phyloP scores from a whole-genome alignment of 2,888 invertebrate species.

The Ophraella communa region DNA sequence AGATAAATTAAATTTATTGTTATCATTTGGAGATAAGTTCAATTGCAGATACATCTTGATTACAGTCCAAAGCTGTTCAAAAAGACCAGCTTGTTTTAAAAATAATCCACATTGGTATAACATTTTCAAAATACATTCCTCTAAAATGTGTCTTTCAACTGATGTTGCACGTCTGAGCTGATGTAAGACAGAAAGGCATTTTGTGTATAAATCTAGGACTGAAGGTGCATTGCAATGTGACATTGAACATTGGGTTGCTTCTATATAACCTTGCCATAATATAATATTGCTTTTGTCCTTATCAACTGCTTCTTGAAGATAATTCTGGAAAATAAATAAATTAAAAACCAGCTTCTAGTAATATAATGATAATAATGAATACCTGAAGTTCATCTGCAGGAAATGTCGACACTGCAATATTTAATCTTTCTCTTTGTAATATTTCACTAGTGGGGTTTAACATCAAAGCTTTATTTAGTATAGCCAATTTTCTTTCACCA shows the following conservation, averaged over 20 bases:
- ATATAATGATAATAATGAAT: not conserved
- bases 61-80: slow-evolving; percentile 77
- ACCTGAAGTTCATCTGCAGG: slow-evolving; percentile 67
- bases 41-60: slow-evolving; percentile 72
- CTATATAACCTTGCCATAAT: slow-evolving; percentile 64
- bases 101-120: slow-evolving; percentile 66
- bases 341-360: not conserved
- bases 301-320: slow-evolving; percentile 60
- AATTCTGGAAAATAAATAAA: slow-evolving; percentile 43
- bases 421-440: slow-evolving; percentile 62
- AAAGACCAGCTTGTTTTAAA: slow-evolving; percentile 74
- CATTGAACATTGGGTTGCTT: slow-evolving; percentile 65
- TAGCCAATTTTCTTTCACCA: slow-evolving; percentile 67
- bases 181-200: slow-evolving; percentile 60
- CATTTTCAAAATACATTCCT: slow-evolving; percentile 59
- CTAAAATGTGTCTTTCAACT: slow-evolving; percentile 53
- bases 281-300: slow-evolving; percentile 61
- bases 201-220: slow-evolving; percentile 65
- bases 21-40: slow-evolving; percentile 63
- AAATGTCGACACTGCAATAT: slow-evolving; percentile 61
- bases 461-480: slow-evolving; percentile 67
- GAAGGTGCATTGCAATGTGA: slow-evolving; percentile 67
- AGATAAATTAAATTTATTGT: slow-evolving; percentile 38
- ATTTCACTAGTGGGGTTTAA: slow-evolving; percentile 64
- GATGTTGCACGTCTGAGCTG: slow-evolving; percentile 54